These are phyloP conservation scores for Heteromurus nitidus DNA, from an alignment of 2,888 invertebrate species.

Conservation along the genomic window DNA sequence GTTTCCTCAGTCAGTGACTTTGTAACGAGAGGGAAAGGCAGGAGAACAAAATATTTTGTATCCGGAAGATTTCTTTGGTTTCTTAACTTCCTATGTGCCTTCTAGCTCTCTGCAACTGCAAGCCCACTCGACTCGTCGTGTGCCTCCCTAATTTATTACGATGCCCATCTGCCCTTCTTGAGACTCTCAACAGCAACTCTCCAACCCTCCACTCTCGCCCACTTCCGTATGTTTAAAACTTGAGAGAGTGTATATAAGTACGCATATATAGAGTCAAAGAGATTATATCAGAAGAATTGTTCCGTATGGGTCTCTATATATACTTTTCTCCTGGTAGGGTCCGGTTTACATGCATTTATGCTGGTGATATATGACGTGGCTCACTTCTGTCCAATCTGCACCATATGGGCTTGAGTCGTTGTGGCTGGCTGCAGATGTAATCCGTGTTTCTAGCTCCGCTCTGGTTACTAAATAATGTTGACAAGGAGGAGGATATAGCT, in stretches of 20 bases:
- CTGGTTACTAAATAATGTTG: slow-evolving; percentile 48
- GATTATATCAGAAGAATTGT: too few relatives aligned
- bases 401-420: slow-evolving; percentile 63
- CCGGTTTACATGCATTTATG: background rate
- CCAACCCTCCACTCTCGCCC: slow-evolving; percentile 9
- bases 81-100: slow-evolving; percentile 60
- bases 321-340: slow-evolving; percentile 13
- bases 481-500: slow-evolving; percentile 36
- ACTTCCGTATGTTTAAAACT: slow-evolving; percentile 54
- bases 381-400: slow-evolving; percentile 15
- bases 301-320: slow-evolving; percentile 22
- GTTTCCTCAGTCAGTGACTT: background rate
- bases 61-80: slow-evolving; percentile 66
- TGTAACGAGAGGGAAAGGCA: slow-evolving; percentile 45
- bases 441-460: slow-evolving; percentile 57
- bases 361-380: slow-evolving; percentile 17
- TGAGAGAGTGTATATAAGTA: too few relatives aligned
- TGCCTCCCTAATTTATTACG: slow-evolving; percentile 63
- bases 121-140: too few relatives aligned
- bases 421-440: slow-evolving; percentile 57
- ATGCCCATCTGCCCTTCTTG: slow-evolving; percentile 67
- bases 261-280: too few relatives aligned
- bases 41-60: slow-evolving; percentile 65
- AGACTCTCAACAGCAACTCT: slow-evolving; percentile 54
- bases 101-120: slow-evolving; percentile 37